Percentiles rank a stretch among this genome's conserved stretches.
Conservation (phyloP, 1,140 invertebrate genomes). For the Solen grandis region DNA sequence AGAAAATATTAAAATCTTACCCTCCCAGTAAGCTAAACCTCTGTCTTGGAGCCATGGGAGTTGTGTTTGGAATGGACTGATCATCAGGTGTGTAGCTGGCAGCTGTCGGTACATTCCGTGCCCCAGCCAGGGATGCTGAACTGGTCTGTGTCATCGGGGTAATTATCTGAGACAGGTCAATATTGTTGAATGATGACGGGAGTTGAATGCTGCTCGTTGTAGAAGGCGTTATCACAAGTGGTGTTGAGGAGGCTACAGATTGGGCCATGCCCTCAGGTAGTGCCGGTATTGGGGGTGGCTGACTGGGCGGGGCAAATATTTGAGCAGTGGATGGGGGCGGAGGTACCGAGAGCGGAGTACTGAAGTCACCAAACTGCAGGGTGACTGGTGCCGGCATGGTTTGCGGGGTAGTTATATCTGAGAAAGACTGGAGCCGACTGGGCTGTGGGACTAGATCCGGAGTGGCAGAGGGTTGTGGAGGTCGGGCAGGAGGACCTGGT, state of each 20-base stretch:
- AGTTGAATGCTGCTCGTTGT: too few species aligned
- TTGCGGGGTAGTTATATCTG: conserved; percentile 14
- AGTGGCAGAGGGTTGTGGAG: conserved; percentile 45
- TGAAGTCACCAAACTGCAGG: conserved; percentile 19
- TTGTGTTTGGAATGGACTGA: conserved; percentile 59
- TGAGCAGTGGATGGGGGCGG: conserved; percentile 7
- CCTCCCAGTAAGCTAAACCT: too few species aligned
- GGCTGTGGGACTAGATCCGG: conserved; percentile 19
- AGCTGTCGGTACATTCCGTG: conserved; percentile 36
- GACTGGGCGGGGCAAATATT: conserved; percentile 49
- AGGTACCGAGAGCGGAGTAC: background rate
- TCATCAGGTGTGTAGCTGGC: conserved; percentile 53
- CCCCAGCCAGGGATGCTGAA: too few species aligned
- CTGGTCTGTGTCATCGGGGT: too few species aligned
- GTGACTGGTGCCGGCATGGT: background rate
- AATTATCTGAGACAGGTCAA: conserved; percentile 5
- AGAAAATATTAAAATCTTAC: too few species aligned
- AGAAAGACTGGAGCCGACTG: conserved; percentile 47
- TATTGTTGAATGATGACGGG: conserved; percentile 15
- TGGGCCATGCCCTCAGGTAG: conserved; percentile 25
- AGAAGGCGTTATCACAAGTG: too few species aligned
- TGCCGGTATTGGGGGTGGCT: conserved; percentile 47
- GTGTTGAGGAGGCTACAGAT: too few species aligned
- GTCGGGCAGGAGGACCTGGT: conserved; percentile 53
- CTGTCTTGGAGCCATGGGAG: conserved; percentile 59